These are phyloP conservation scores for Scelioninae gen. 1 DNA, from an alignment of 2,888 invertebrate genomes.

Conservation along the genomic window DNA sequence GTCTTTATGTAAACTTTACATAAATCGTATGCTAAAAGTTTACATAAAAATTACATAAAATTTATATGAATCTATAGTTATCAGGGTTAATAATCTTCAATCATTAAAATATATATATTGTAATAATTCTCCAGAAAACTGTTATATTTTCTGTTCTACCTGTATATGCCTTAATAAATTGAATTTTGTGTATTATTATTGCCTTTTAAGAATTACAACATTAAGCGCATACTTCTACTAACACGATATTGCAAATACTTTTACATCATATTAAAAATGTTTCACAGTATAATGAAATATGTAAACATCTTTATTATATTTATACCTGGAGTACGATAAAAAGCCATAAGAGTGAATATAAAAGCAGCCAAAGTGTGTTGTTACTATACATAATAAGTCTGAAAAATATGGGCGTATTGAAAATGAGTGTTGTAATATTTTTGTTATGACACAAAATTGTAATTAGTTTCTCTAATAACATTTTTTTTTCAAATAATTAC, in stretches of 20 bases:
- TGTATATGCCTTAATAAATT: not conserved
- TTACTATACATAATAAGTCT: conserved; percentile 45
- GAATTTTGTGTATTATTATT: not conserved
- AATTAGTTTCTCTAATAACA: conserved; percentile 3
- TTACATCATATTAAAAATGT: conserved; percentile 31
- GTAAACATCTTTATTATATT: conserved; percentile 44
- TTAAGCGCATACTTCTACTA: not conserved
- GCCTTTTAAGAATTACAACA: not conserved
- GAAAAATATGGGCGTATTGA: conserved; percentile 34
- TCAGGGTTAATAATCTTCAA: too few species aligned
- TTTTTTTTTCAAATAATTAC: conserved; percentile 25
- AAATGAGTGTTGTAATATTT: conserved; percentile 58
- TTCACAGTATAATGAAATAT: conserved; percentile 34
- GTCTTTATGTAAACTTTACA: too few species aligned
- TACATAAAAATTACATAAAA: too few species aligned
- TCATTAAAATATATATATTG: too few species aligned
- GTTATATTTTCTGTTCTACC: too few species aligned
- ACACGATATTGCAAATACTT: conserved; percentile 9
- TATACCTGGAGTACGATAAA: conserved; percentile 50
- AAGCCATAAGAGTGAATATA: conserved; percentile 54
- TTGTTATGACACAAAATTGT: conserved; percentile 14
- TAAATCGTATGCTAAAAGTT: too few species aligned
- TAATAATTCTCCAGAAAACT: too few species aligned
- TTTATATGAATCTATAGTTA: too few species aligned
- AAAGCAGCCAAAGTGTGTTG: conserved; percentile 57